A percentile compares a stretch with the other conserved stretches of the same genome.
phyloP scores from a whole-genome alignment of 2,113 vertebrate species.

The human region DNA sequence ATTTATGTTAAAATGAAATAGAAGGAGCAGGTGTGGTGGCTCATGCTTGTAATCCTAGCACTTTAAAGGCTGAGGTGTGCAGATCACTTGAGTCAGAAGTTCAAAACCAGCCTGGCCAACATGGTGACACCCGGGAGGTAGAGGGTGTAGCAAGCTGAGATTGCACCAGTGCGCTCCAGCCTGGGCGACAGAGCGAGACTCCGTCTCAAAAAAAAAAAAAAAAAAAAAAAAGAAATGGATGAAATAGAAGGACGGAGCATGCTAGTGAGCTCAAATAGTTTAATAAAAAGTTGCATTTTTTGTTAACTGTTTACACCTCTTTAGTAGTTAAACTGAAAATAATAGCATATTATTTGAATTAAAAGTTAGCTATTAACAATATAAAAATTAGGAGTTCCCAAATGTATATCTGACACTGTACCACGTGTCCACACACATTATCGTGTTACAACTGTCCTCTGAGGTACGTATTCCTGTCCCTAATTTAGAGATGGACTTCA shows the following conservation, averaged over 20 bases:
- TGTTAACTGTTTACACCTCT: background rate
- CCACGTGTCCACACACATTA: background rate
- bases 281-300: conserved; percentile 10
- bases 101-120: too few species aligned
- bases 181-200: too few species aligned
- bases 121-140: too few species aligned
- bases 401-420: background rate
- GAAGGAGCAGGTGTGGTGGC: background rate
- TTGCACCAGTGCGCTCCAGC: too few species aligned
- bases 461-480: background rate
- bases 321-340: background rate
- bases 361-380: background rate
- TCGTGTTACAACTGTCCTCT: background rate
- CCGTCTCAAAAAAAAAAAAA: too few species aligned
- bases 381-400: background rate
- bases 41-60: too few species aligned
- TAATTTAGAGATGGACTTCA: background rate
- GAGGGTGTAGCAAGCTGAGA: too few species aligned
- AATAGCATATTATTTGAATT: background rate
- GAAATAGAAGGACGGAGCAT: too few species aligned
- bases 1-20: background rate
- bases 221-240: too few species aligned
- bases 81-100: too few species aligned
- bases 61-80: too few species aligned
- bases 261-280: background rate